Evolutionary conservation across 2,888 invertebrate species (phyloP).

Genomic region (Mythimna impura): DNA sequence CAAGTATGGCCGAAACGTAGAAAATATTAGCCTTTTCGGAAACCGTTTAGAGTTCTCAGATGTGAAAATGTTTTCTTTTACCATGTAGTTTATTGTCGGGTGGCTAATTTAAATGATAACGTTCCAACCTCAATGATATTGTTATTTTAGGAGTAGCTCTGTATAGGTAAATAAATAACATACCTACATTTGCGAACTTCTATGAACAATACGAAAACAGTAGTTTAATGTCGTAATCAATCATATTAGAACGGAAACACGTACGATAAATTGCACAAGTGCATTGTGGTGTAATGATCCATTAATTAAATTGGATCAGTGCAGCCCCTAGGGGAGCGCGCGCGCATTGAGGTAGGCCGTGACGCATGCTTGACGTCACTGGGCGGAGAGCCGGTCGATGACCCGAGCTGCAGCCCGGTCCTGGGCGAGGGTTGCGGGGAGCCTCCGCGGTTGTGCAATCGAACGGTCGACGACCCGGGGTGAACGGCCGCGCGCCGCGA

Average conservation of each 20-base stretch:
- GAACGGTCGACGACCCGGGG: slow-evolving; percentile 89
- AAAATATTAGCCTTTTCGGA: not conserved
- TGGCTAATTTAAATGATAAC: slow-evolving; percentile 4
- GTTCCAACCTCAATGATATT: not conserved
- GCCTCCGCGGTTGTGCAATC: slow-evolving; percentile 87
- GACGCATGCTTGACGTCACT: slow-evolving; percentile 89
- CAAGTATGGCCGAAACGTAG: not conserved
- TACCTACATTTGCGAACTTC: slow-evolving; percentile 7
- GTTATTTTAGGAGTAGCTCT: slow-evolving; percentile 6
- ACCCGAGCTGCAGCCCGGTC: slow-evolving; percentile 82
- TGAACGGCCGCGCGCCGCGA: slow-evolving; percentile 88
- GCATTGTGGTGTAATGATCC: slow-evolving; percentile 63
- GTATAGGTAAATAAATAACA: slow-evolving; percentile 21
- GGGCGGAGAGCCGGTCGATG: slow-evolving; percentile 85
- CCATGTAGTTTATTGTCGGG: not conserved
- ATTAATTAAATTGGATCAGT: slow-evolving; percentile 82
- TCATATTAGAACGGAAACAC: slow-evolving; percentile 26
- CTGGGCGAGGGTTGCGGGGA: slow-evolving; percentile 78
- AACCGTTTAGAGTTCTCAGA: not conserved
- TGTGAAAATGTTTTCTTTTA: slow-evolving; percentile 10
- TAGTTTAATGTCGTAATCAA: slow-evolving; percentile 21
- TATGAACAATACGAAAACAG: slow-evolving; percentile 14
- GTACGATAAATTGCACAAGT: slow-evolving; percentile 43
- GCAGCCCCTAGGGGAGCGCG: slow-evolving; percentile 89
- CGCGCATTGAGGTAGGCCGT: slow-evolving; percentile 91